Base-by-base conservation (phyloP, 2,113 vertebrate species). In the Hippocampus barbouri region DNA sequence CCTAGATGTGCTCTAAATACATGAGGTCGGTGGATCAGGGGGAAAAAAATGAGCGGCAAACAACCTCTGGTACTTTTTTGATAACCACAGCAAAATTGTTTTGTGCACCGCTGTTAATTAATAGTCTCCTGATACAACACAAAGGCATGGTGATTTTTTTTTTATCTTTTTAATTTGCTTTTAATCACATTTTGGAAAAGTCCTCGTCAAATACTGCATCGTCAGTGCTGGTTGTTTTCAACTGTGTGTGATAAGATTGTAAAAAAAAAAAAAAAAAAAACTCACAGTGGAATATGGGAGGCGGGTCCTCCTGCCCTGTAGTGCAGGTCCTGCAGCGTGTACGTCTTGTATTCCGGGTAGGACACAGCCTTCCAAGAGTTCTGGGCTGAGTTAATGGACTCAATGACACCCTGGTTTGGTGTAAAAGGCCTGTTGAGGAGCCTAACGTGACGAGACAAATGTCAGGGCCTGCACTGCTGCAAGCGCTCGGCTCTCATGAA, bases 301-400 rank as follows among this genome's bases (percentile, higher is more conserved):
- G 73, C 85, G 1, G 75, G 79, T 1, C 96, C 95, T 0, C 97
- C 97, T 54, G 93, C 89, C 89, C 94, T 89, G 77, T 84, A 88
- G 8, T 89, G 84, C 67, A 98, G 82, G 0, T 98, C 93, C 84
- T 90, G 87, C 23, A 95, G 79, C 49, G 85, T 88, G 77, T 94
- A 83, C 2, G 38, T 78, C 65, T 97, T 93, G 53, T 95, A 93
- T 2, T 97, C 93, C 7, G 76, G 38, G 56, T 98, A 97, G 14
- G 74, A 47, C 0, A 74, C 77, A 0, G 97, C 97, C 76, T 84
- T 97, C 97, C 97, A 99, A 21, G 92, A 95, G 21, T 87, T 94
- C 92, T 98, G 97, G 21, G 80, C 81, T 0, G 87, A 45, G 79
- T 98, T 99, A 76, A 99, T 95, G 23, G 93, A 75, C 45, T 92